Conservation (phyloP, 1,140 invertebrate genomes). For the Pteromalus puparum region DNA sequence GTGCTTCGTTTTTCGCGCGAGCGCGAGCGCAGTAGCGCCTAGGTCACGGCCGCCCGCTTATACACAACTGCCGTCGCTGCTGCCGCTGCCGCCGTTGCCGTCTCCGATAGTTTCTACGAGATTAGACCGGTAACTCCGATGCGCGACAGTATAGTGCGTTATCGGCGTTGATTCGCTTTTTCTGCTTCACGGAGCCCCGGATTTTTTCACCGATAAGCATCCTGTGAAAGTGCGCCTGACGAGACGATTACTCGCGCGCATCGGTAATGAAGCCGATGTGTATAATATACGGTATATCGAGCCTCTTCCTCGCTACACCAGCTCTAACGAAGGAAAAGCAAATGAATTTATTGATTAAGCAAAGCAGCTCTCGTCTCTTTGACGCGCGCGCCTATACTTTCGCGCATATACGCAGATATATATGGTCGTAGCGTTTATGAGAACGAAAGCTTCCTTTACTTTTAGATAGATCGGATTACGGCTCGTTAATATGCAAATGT, state of each 20-base stretch:
- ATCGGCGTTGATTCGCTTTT: slow-evolving; percentile 7
- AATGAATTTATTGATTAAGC: slow-evolving; percentile 39
- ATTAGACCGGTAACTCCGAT: slow-evolving; percentile 8
- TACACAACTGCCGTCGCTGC: neutral
- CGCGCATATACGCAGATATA: neutral
- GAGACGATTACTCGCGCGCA: slow-evolving; percentile 2
- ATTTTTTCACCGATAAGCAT: slow-evolving; percentile 26
- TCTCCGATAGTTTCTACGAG: slow-evolving; percentile 39
- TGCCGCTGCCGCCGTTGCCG: neutral
- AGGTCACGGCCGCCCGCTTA: slow-evolving; percentile 21
- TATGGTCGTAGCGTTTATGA: no score
- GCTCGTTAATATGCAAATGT: slow-evolving; percentile 36
- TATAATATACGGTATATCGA: neutral
- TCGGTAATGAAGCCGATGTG: slow-evolving; percentile 20
- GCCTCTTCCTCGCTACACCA: no score
- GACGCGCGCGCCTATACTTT: neutral
- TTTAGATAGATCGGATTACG: slow-evolving; percentile 8
- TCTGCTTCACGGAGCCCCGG: neutral
- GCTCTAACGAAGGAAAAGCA: slow-evolving; percentile 20
- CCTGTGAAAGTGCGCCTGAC: slow-evolving; percentile 35
- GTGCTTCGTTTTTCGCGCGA: neutral
- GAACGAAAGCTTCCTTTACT: neutral
- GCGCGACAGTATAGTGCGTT: slow-evolving; percentile 18
- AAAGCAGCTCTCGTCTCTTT: neutral
- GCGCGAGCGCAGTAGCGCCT: neutral